A percentile compares a stretch with the other conserved stretches of the same genome.
Conservation (phyloP, 2,797 vertebrate species). For the Nannoperca australis region DNA sequence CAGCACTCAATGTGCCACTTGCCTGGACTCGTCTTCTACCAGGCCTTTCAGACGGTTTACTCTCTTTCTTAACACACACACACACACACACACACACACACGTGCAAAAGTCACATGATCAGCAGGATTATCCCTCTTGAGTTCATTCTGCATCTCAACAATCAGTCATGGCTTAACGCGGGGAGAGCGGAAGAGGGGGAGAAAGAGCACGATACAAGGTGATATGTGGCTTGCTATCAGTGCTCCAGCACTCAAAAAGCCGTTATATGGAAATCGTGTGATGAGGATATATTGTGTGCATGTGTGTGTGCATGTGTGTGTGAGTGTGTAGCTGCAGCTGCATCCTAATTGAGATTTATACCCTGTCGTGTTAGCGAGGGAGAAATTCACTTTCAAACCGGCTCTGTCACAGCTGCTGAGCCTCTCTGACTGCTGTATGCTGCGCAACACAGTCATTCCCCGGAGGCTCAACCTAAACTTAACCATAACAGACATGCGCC, state of each 20-base stretch:
- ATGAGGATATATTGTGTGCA: conserved; percentile 55
- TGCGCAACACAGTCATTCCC: conserved; percentile 52
- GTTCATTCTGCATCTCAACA: conserved; percentile 69
- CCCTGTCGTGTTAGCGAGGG: conserved; percentile 61
- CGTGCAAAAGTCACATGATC: conserved; percentile 70
- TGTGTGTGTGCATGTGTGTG: conserved; percentile 38
- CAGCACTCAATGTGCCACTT: conserved; percentile 3
- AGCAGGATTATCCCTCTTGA: conserved; percentile 72
- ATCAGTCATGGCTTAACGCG: conserved; percentile 70
- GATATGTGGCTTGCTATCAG: conserved; percentile 60
- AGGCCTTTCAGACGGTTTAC: conserved; percentile 41
- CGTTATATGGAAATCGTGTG: conserved; percentile 68
- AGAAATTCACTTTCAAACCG: conserved; percentile 73
- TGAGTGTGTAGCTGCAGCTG: conserved; percentile 63
- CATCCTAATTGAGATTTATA: conserved; percentile 81
- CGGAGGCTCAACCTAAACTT: conserved; percentile 35
- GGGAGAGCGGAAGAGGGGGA: conserved; percentile 39
- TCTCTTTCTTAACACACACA: conserved; percentile 29
- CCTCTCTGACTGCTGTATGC: conserved; percentile 62
- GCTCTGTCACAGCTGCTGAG: conserved; percentile 72
- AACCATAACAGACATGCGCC: conserved; percentile 42
- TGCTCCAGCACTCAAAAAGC: conserved; percentile 54
- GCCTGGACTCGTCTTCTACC: conserved; percentile 25
- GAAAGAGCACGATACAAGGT: conserved; percentile 58
- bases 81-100: conserved; percentile 9